Conservation (phyloP, 2,113 vertebrate genomes). For the Chloropsis hardwickii region DNA sequence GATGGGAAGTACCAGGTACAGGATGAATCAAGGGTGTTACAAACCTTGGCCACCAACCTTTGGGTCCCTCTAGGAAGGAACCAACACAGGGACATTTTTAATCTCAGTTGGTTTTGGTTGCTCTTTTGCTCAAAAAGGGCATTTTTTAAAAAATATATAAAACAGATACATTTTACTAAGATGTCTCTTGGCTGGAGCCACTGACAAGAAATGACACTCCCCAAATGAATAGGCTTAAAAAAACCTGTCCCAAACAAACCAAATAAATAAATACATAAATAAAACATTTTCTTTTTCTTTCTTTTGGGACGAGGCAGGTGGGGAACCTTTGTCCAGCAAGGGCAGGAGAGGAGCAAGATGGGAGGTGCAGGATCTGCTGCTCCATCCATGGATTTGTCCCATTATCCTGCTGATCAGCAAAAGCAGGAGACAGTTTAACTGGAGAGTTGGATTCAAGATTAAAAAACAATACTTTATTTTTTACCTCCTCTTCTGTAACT, state of each 20-base stretch:
- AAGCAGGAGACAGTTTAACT: neutral
- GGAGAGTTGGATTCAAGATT: neutral
- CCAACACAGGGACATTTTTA: rapidly evolving
- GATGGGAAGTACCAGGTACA: neutral
- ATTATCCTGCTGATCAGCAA: neutral
- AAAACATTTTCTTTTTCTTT: neutral
- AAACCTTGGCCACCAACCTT: neutral
- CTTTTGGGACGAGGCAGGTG: rapidly evolving
- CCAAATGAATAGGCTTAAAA: conserved; percentile 63
- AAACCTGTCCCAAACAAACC: neutral
- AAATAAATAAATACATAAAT: conserved; percentile 62
- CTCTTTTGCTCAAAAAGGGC: conserved; percentile 44
- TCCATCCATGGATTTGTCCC: neutral
- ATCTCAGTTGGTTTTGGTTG: conserved; percentile 14
- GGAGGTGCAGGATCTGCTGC: neutral
- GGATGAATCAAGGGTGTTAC: neutral
- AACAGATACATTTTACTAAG: conserved; percentile 73
- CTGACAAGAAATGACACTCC: conserved; percentile 57
- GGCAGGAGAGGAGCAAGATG: neutral
- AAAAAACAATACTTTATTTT: neutral
- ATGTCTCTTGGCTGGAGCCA: conserved; percentile 60
- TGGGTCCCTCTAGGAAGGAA: neutral
- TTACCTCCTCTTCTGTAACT: neutral
- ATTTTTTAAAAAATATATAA: conserved; percentile 71
- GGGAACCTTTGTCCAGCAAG: neutral